phyloP scores from a whole-genome alignment of 1,140 invertebrate species.

The Oryzaephilus surinamensis region DNA sequence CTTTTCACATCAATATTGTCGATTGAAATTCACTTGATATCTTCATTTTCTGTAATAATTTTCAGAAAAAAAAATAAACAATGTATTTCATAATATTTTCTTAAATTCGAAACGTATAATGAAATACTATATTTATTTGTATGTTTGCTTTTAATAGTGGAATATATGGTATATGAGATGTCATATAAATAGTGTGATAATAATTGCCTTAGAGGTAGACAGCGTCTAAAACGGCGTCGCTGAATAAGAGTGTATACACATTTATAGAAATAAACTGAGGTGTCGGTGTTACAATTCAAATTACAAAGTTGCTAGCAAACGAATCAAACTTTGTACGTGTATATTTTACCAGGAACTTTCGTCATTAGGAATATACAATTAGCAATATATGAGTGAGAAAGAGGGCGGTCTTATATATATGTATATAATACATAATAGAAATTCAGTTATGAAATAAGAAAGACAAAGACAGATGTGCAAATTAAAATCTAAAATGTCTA shows the following conservation, averaged over 20 bases:
- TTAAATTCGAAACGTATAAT: no score
- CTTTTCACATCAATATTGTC: no score
- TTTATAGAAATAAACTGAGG: conserved; percentile 27
- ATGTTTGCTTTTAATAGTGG: no score
- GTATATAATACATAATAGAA: no score
- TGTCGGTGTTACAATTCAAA: conserved; percentile 30
- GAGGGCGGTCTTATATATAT: conserved; percentile 12
- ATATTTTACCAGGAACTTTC: conserved; percentile 31
- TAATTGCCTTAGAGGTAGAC: no score
- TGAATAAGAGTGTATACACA: conserved; percentile 2
- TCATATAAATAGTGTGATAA: no score
- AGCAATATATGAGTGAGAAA: conserved; percentile 17
- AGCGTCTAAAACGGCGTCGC: background rate
- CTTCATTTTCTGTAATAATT: no score
- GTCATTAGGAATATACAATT: conserved; percentile 33
- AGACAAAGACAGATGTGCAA: conserved; percentile 17
- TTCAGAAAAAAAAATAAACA: no score
- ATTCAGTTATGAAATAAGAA: conserved; percentile 12
- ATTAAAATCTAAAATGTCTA: conserved; percentile 24
- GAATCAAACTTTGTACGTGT: conserved; percentile 32
- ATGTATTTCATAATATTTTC: no score
- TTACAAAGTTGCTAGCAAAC: conserved; percentile 27
- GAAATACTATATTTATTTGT: no score
- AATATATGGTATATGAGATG: no score
- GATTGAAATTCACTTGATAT: no score